phyloP scores from a whole-genome alignment of 2,888 invertebrate genomes.

The Agrochola lychnidis region DNA sequence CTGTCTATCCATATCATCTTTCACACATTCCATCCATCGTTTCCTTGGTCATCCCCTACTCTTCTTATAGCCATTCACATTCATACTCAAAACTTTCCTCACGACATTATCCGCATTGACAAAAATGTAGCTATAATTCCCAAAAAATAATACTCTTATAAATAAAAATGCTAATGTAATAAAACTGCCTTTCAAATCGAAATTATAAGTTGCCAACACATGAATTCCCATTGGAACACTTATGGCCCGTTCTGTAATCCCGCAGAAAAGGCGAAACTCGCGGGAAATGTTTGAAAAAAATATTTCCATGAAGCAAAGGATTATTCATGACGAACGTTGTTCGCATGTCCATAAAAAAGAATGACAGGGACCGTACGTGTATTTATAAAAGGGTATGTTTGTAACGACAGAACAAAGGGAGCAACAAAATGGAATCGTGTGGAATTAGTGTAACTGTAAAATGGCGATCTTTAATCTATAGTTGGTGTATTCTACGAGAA shows the following conservation, averaged over 20 bases:
- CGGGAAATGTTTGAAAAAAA: conserved; percentile 52
- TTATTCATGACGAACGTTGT: conserved; percentile 64
- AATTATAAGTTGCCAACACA: conserved; percentile 47
- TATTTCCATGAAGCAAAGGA: conserved; percentile 61
- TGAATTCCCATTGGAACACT: conserved; percentile 53
- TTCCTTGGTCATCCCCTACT: neutral
- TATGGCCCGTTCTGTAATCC: conserved; percentile 40
- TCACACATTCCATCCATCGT: neutral
- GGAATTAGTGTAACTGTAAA: neutral
- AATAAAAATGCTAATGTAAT: conserved; percentile 55
- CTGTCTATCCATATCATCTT: neutral
- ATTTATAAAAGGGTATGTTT: conserved; percentile 51
- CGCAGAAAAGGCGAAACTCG: conserved; percentile 40
- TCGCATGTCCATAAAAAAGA: conserved; percentile 61
- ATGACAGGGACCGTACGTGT: conserved; percentile 55
- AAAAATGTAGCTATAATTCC: neutral
- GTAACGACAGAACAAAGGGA: conserved; percentile 35
- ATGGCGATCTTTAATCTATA: neutral
- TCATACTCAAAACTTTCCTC: neutral
- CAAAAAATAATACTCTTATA: conserved; percentile 28
- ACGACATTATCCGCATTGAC: neutral
- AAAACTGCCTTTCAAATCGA: conserved; percentile 44
- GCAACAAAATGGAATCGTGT: conserved; percentile 26
- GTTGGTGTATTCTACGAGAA: neutral
- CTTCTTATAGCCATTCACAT: neutral